Evolutionary conservation across 2,113 vertebrate genomes (phyloP), one percentile per base, ranked within the genome.

Genomic region (Delphinapterus leucas): DNA sequence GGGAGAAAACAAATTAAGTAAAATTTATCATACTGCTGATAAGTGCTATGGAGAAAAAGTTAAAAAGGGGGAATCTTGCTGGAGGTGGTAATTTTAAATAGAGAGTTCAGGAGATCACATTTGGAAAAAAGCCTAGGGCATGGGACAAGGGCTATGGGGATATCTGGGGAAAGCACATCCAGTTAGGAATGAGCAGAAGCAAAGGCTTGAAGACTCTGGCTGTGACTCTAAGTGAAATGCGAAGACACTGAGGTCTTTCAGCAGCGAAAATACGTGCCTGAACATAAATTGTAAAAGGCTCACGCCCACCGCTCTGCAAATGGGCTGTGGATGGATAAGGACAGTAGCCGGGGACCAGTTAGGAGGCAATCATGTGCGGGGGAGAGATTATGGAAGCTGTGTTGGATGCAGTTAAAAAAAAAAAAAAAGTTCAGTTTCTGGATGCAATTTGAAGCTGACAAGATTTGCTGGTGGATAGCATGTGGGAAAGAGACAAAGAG

Each of bases 211-310:
- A 7, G 74, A 90, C 31, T 90, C 63, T 60, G 5, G 2, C 4
- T 90, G 83, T 83, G 36, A 71, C 21, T 76, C 6, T 53, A 80
- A 80, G 49, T 83, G 44, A 89, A 96, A 95, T 33, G 44, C 31
- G 23, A 93, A 90, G 41, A n/a, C 5, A 65, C 0, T 65, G 31
- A 73, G 17, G 4, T 85, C 93, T 94, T 73, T 61, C 41, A 53
- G 21, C 6, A 93, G 2, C 60, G 15, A 71, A 95, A 79, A 25
- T 5, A 33, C 0, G 65, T 49, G 41, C 25, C 31, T 85, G 60
- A 55, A 63, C 83, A 82, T 77, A 87, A 87, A 53, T 65, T 80
- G 26, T 81, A 80, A 92, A 95, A 86, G 58, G 26, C 44, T 95
- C 58, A 23, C 28, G 38, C 3, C 73, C 31, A 77, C 41, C 94